Conservation (phyloP, 2,113 vertebrate genomes). For the Procavia capensis region DNA sequence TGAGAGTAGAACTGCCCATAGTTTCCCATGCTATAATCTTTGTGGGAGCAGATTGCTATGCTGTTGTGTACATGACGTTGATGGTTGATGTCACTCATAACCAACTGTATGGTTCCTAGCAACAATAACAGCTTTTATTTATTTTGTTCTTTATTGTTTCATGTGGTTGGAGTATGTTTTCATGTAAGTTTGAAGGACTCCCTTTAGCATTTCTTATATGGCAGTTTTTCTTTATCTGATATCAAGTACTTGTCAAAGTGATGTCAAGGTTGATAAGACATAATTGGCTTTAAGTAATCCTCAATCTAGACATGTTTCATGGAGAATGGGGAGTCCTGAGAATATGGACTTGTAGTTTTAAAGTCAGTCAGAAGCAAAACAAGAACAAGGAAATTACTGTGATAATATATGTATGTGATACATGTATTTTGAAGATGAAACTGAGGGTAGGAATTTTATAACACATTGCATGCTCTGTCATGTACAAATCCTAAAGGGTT, state of each 20-base stretch:
- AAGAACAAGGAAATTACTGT: neutral
- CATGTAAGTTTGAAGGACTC: no score
- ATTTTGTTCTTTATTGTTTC: no score
- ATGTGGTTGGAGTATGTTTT: no score
- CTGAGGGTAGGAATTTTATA: neutral
- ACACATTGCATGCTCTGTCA: neutral
- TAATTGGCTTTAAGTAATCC: neutral
- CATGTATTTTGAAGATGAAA: neutral
- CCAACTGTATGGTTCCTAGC: no score
- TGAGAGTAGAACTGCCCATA: no score
- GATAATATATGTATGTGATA: neutral
- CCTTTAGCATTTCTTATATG: no score
- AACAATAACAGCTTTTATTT: no score
- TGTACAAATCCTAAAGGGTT: neutral
- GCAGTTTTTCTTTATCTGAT: no score
- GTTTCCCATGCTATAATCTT: no score
- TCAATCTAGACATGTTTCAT: neutral
- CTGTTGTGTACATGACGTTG: no score
- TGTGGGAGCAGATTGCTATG: no score
- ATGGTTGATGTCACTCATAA: no score
- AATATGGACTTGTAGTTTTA: neutral
- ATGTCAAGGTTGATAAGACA: neutral
- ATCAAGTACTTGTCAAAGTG: neutral
- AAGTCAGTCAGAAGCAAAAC: neutral
- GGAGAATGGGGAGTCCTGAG: neutral